Conservation (phyloP, 2,888 invertebrate genomes). For the Brachyopa scutellaris region DNA sequence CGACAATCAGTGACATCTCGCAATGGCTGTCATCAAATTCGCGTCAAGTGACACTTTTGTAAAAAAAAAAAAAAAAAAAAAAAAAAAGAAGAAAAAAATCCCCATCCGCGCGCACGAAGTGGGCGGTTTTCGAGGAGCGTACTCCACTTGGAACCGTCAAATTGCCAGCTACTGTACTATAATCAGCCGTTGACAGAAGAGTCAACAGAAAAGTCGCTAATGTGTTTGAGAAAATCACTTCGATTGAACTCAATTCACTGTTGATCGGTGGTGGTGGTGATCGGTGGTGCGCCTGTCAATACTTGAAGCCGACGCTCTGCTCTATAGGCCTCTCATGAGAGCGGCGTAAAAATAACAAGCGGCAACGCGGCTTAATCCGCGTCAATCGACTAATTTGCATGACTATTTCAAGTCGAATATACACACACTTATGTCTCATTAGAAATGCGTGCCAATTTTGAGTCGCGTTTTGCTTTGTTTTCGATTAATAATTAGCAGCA, state of each 20-base stretch:
- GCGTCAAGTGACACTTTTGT: slow-evolving; percentile 59
- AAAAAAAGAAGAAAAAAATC: too few relatives aligned
- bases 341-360: too few relatives aligned
- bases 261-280: not conserved
- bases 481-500: slow-evolving; percentile 17
- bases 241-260: slow-evolving; percentile 33
- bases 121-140: slow-evolving; percentile 63
- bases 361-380: slow-evolving; percentile 63
- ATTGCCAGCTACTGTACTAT: slow-evolving; percentile 47
- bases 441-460: slow-evolving; percentile 68
- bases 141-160: slow-evolving; percentile 40
- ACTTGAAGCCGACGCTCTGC: slow-evolving; percentile 1
- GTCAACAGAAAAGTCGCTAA: slow-evolving; percentile 27
- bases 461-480: slow-evolving; percentile 9
- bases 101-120: slow-evolving; percentile 53
- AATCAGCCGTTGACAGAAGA: slow-evolving; percentile 38
- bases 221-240: slow-evolving; percentile 41
- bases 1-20: slow-evolving; percentile 69
- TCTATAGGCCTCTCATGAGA: slow-evolving; percentile 39
- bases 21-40: slow-evolving; percentile 71
- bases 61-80: too few relatives aligned
- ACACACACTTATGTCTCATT: slow-evolving; percentile 37
- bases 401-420: slow-evolving; percentile 64
- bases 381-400: slow-evolving; percentile 68
- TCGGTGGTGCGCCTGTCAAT: slow-evolving; percentile 43